phyloP scores from a whole-genome alignment of 1,140 invertebrate genomes.

The Trichoplusia ni region DNA sequence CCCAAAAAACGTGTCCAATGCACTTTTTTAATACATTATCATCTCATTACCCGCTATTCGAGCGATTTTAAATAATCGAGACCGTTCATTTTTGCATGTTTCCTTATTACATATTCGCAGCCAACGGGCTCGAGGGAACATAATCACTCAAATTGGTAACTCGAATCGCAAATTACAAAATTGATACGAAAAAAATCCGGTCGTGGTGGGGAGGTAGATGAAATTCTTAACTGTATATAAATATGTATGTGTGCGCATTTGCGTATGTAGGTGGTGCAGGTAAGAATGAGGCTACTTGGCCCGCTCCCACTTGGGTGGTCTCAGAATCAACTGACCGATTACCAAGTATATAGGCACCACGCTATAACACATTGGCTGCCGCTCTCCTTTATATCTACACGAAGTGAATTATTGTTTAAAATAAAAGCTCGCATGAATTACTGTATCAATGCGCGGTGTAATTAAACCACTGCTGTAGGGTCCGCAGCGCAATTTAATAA shows the following conservation, averaged over 20 bases:
- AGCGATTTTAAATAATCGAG: constrained; percentile 54
- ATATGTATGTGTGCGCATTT: constrained; percentile 28
- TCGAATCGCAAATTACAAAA: constrained; percentile 72
- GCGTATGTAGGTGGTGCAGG: constrained; percentile 37
- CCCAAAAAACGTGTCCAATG: constrained; percentile 30
- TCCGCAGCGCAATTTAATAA: constrained; percentile 33
- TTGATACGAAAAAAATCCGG: constrained; percentile 43
- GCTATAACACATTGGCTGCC: constrained; percentile 40
- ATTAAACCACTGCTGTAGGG: constrained; percentile 49
- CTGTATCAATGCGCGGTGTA: constrained; percentile 45
- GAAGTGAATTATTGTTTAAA: constrained; percentile 51
- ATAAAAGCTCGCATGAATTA: constrained; percentile 52
- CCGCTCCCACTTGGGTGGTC: constrained; percentile 72
- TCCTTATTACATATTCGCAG: constrained; percentile 65
- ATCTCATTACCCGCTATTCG: constrained; percentile 48
- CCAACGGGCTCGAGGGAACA: constrained; percentile 50
- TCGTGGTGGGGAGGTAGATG: constrained; percentile 17
- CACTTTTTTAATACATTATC: constrained; percentile 49
- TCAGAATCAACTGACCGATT: constrained; percentile 48
- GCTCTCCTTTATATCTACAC: constrained; percentile 46
- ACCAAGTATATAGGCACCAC: constrained; percentile 62
- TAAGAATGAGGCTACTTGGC: constrained; percentile 53
- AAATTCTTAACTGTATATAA: constrained; percentile 32
- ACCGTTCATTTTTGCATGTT: constrained; percentile 51
- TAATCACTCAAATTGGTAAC: constrained; percentile 70